phyloP scores from a whole-genome alignment of 2,888 invertebrate genomes.

The Drepana falcataria region DNA sequence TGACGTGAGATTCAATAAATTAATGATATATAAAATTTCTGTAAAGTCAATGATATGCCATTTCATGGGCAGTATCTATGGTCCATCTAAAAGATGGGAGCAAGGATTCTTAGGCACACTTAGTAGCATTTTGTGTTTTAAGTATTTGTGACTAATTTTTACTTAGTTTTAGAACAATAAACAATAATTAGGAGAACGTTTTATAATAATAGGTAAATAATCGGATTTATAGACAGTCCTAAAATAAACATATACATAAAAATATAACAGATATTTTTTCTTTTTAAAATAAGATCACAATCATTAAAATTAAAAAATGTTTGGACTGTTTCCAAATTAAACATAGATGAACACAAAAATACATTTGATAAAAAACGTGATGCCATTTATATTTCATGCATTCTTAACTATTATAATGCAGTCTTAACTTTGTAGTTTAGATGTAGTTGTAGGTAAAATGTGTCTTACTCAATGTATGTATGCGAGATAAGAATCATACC shows the following conservation, averaged over 20 bases:
- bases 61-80: neutral
- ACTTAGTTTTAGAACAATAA: constrained; percentile 19
- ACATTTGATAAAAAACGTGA: neutral
- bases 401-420: neutral
- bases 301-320: no score
- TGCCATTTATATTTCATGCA: neutral
- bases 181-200: neutral
- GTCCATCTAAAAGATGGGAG: neutral
- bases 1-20: no score
- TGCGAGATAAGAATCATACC: no score
- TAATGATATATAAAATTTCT: no score
- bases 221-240: no score
- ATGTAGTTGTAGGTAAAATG: neutral
- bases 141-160: constrained; percentile 36
- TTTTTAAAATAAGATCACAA: no score
- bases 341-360: neutral
- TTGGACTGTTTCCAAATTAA: no score
- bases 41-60: no score
- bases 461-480: neutral
- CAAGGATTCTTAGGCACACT: neutral
- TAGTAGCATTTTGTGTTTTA: constrained; percentile 22
- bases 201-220: neutral
- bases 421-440: neutral
- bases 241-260: no score
- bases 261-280: no score